These are phyloP conservation scores for Halcyon senegalensis DNA, from an alignment of 2,113 vertebrate species.

Conservation along the genomic window DNA sequence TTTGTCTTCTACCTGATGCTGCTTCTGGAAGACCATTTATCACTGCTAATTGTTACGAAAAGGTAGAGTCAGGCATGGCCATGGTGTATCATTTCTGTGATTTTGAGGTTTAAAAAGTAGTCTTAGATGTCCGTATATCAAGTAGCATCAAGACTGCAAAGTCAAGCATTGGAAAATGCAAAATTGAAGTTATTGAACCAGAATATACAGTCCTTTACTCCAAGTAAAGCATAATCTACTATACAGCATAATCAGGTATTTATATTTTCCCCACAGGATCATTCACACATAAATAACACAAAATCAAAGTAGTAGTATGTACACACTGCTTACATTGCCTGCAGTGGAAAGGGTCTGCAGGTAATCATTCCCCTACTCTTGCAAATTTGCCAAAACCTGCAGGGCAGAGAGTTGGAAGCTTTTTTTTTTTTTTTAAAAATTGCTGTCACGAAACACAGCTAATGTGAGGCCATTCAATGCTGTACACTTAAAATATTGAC, in stretches of 20 bases:
- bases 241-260: too few species aligned
- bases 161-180: not conserved
- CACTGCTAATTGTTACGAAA: not conserved
- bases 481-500: not conserved
- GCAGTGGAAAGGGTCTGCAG: not conserved
- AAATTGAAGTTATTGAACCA: not conserved
- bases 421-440: not conserved
- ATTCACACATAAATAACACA: not conserved
- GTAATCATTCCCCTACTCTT: not conserved
- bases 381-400: not conserved
- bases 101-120: not conserved
- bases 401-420: not conserved
- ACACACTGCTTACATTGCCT: not conserved
- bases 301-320: not conserved
- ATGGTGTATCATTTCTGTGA: not conserved
- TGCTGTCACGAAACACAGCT: not conserved
- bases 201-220: not conserved
- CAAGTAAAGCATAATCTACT: not conserved
- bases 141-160: not conserved
- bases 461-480: not conserved
- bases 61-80: too few species aligned
- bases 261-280: not conserved
- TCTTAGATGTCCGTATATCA: not conserved
- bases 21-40: not conserved
- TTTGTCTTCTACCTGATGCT: not conserved